Evolutionary conservation across 1,140 invertebrate species (phyloP).

Genomic region (Aphis gossypii): DNA sequence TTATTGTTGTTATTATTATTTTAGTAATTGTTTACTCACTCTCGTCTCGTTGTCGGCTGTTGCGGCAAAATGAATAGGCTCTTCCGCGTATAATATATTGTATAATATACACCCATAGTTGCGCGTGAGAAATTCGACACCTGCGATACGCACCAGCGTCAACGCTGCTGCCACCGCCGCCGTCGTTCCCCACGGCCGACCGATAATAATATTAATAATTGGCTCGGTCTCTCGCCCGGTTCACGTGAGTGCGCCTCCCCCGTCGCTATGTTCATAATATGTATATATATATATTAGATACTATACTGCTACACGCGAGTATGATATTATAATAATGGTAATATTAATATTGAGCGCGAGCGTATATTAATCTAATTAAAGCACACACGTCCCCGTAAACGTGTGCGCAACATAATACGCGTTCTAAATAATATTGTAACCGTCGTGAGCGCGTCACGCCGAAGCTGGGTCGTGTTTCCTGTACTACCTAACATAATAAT

Average conservation of each 20-base stretch:
- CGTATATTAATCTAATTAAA: slow-evolving; percentile 17
- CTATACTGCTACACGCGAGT: background rate
- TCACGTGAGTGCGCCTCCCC: background rate
- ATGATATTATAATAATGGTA: background rate
- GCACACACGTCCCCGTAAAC: background rate
- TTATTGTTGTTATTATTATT: background rate
- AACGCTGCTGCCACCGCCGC: background rate
- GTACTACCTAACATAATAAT: background rate
- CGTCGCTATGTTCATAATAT: background rate
- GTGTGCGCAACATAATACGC: background rate
- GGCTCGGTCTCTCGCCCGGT: background rate
- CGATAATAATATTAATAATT: slow-evolving; percentile 31
- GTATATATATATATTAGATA: background rate
- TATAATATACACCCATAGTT: background rate
- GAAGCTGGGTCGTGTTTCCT: background rate
- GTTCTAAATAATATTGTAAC: background rate
- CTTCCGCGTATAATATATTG: background rate
- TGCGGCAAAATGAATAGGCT: slow-evolving; percentile 3
- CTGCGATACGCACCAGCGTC: background rate
- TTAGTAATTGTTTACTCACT: background rate
- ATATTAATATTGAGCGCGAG: background rate
- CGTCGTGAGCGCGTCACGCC: background rate
- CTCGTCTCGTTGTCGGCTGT: background rate
- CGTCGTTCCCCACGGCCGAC: background rate
- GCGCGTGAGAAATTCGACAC: slow-evolving; percentile 47